Evolutionary conservation across 2,797 vertebrate genomes (phyloP), one percentile per base, ranked within the genome.

Genomic region (Gephyroberyx darwinii): DNA sequence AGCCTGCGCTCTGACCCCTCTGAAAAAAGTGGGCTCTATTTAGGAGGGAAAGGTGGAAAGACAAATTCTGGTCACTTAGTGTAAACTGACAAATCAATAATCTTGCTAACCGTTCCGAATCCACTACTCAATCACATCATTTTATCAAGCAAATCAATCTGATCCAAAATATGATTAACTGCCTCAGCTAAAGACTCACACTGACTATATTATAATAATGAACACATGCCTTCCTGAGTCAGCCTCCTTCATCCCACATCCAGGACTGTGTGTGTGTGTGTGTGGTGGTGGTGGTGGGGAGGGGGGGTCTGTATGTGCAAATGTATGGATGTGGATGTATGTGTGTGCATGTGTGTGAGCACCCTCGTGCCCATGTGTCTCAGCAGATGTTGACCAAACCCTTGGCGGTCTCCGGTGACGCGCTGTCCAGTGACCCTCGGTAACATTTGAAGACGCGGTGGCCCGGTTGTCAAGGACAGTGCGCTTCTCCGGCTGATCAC

Each of bases 151-250:
- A 57, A 57, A 35, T 39, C 33, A 7, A 78, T 77, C 56, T 77
- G 54, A 71, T 63, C 39, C 13, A 58, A 76, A 88, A 69, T 77
- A 65, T 66, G 64, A 83, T 73, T 57, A 57, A 19, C 55, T 35
- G 33, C 8, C 31, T 57, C 54, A 74, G 64, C 73, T 69, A 33
- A 75, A 85, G 62, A 80, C 62, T 43, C 63, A 75, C 83, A 5
- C 85, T 85, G 89, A 89, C 72, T 90, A 78, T 43, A 90, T 91
- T 89, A 86, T 80, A 82, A 89, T 86, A 86, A 88, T 89, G 85
- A 92, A 80, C 84, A 89, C 86, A 87, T 86, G 85, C 67, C 80
- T 74, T 55, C 79, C 70, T 87, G 83, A 90, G 74, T 92, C 87
- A 89, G 78, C 55, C 78, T 79, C 65, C 77, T 72, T 41, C 78